Percentiles rank a stretch among this genome's conserved stretches.
phyloP scores from a whole-genome alignment of 2,888 invertebrate genomes.

The Ctena decussata region DNA sequence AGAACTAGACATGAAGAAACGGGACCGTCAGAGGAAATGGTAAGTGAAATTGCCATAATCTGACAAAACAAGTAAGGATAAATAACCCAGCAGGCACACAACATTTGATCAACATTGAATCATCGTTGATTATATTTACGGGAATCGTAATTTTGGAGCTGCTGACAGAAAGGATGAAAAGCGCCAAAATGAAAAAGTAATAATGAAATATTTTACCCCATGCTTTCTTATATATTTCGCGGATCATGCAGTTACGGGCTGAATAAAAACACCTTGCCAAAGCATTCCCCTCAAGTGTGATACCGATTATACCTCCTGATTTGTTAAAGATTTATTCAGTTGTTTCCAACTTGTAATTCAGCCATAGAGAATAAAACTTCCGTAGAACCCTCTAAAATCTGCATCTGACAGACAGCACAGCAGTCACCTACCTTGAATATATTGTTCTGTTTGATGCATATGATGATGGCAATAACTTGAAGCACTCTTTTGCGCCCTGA shows the following conservation, averaged over 20 bases:
- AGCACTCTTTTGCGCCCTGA: conserved; percentile 7
- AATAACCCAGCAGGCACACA: too few species aligned
- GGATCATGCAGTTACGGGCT: conserved; percentile 20
- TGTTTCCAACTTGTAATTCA: conserved; percentile 27
- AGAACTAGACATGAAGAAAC: too few species aligned
- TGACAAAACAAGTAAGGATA: too few species aligned
- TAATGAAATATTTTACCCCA: too few species aligned
- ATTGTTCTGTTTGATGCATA: conserved; percentile 27
- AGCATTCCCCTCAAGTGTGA: conserved; percentile 18
- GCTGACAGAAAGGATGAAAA: too few species aligned
- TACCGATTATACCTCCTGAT: conserved; percentile 25
- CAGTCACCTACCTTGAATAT: conserved; percentile 30
- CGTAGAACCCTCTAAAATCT: conserved; percentile 6
- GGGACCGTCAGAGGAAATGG: too few species aligned
- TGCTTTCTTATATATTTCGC: too few species aligned
- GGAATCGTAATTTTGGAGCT: too few species aligned
- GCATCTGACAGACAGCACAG: conserved; percentile 6
- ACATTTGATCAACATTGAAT: too few species aligned
- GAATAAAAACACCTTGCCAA: conserved; percentile 31
- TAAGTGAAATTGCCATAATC: too few species aligned
- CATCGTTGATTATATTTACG: too few species aligned
- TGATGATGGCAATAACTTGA: conserved; percentile 19
- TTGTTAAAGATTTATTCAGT: conserved; percentile 29
- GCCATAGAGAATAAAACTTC: conserved; percentile 28
- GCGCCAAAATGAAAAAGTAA: too few species aligned